Conservation (phyloP, 2,888 invertebrate genomes). For the Lasioglossum calceatum region DNA sequence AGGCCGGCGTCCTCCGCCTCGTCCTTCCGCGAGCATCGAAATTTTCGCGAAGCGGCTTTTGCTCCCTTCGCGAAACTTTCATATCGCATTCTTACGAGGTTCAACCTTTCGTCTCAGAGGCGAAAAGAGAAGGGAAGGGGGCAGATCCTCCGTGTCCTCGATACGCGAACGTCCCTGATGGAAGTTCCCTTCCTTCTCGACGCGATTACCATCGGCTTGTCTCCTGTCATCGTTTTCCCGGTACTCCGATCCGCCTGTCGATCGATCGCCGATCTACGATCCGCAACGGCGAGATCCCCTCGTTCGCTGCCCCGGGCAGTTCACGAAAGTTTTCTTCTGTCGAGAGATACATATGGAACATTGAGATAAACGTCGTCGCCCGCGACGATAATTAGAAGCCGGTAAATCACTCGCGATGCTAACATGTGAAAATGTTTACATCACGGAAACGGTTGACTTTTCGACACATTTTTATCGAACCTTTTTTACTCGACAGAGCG, state of each 20-base stretch:
- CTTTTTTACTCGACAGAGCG: background rate
- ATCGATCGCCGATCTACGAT: slow-evolving; percentile 8
- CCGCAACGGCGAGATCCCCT: too few relatives aligned
- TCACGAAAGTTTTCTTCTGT: background rate
- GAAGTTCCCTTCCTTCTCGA: slow-evolving; percentile 50
- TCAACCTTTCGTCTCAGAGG: slow-evolving; percentile 71
- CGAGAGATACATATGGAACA: background rate
- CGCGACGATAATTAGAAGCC: background rate
- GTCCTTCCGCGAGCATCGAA: slow-evolving; percentile 66
- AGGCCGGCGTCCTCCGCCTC: background rate
- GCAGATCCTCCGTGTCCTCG: slow-evolving; percentile 64
- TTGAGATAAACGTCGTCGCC: background rate
- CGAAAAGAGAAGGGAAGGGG: slow-evolving; percentile 39
- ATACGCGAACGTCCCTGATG: slow-evolving; percentile 69
- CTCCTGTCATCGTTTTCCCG: slow-evolving; percentile 34
- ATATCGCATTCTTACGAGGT: slow-evolving; percentile 71
- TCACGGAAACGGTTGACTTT: background rate
- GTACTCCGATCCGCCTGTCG: background rate
- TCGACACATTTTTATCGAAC: background rate
- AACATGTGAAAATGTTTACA: background rate
- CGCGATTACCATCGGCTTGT: slow-evolving; percentile 28
- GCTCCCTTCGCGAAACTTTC: slow-evolving; percentile 75
- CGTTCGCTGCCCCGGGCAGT: too few relatives aligned
- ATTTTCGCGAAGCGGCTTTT: slow-evolving; percentile 66
- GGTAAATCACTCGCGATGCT: background rate